Evolutionary conservation across 2,888 invertebrate genomes (phyloP).

Genomic region (Ornithoptera alexandrae): DNA sequence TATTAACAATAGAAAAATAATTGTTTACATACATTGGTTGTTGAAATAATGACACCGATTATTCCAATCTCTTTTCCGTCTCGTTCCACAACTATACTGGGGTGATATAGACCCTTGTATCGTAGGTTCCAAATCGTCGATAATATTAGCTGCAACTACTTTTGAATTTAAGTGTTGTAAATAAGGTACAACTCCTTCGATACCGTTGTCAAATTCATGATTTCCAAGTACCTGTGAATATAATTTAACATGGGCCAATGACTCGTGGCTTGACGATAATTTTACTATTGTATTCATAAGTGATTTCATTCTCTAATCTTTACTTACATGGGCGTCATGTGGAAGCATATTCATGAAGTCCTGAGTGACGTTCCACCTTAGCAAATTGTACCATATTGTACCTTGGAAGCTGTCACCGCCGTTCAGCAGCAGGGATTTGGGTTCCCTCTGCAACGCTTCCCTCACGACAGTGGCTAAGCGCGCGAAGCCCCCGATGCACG

Average conservation of each 20-base stretch:
- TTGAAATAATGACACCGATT: conserved; percentile 84
- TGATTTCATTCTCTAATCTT: not conserved
- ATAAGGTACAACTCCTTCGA: conserved; percentile 86
- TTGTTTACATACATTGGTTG: conserved; percentile 56
- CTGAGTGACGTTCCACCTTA: conserved; percentile 87
- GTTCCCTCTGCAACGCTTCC: conserved; percentile 69
- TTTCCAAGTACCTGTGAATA: conserved; percentile 86
- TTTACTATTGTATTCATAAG: too few species aligned
- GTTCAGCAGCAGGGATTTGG: conserved; percentile 82
- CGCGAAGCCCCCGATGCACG: conserved; percentile 86
- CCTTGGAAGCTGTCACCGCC: conserved; percentile 86
- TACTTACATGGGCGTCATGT: conserved; percentile 87
- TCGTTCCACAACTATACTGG: conserved; percentile 83
- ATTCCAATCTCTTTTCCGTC: conserved; percentile 86
- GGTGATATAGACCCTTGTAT: conserved; percentile 83
- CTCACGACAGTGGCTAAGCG: conserved; percentile 81
- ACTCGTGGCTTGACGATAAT: too few species aligned
- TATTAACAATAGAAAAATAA: too few species aligned
- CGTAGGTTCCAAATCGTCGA: conserved; percentile 83
- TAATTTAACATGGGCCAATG: too few species aligned
- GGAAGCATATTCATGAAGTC: conserved; percentile 88
- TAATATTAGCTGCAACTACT: conserved; percentile 88
- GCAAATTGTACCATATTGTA: conserved; percentile 87
- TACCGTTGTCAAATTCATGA: conserved; percentile 91
- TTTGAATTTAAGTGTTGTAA: conserved; percentile 82